Percentiles rank a stretch among this genome's conserved stretches.
Evolutionary conservation across 2,888 invertebrate species (phyloP).

Genomic region (Priocnemis perturbator): DNA sequence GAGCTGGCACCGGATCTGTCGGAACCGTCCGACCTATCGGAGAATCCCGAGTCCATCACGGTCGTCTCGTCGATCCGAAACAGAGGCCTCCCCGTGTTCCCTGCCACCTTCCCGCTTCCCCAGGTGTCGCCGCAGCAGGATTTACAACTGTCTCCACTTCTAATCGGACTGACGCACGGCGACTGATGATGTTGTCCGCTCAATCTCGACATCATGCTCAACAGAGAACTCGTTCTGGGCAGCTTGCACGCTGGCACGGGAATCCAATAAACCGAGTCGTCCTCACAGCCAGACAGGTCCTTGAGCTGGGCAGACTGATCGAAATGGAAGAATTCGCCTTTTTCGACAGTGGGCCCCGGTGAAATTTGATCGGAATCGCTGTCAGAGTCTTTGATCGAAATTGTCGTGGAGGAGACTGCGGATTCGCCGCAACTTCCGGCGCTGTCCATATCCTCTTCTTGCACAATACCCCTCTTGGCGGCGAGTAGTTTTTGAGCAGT

Average conservation of each 20-base stretch:
- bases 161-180: not conserved
- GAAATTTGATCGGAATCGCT: not conserved
- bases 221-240: conserved; percentile 9
- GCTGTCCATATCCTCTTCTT: not conserved
- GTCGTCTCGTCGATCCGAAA: conserved; percentile 52
- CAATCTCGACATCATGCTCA: not conserved
- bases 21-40: conserved; percentile 49
- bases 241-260: conserved; percentile 35
- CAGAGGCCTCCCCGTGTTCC: conserved; percentile 10
- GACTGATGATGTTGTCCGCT: not conserved
- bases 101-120: not conserved
- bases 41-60: conserved; percentile 59
- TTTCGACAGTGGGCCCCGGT: conserved; percentile 32
- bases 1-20: conserved; percentile 8
- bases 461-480: not conserved
- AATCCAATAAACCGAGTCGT: conserved; percentile 60
- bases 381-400: not conserved
- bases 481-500: not conserved
- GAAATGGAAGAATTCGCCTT: not conserved
- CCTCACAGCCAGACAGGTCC: conserved; percentile 21
- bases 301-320: not conserved
- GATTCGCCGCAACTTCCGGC: conserved; percentile 23
- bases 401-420: not conserved
- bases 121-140: conserved; percentile 2
- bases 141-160: not conserved